A percentile compares a stretch with the other conserved stretches of the same genome.
Evolutionary conservation across 2,797 vertebrate species (phyloP).

Genomic region (Botia almorhae): DNA sequence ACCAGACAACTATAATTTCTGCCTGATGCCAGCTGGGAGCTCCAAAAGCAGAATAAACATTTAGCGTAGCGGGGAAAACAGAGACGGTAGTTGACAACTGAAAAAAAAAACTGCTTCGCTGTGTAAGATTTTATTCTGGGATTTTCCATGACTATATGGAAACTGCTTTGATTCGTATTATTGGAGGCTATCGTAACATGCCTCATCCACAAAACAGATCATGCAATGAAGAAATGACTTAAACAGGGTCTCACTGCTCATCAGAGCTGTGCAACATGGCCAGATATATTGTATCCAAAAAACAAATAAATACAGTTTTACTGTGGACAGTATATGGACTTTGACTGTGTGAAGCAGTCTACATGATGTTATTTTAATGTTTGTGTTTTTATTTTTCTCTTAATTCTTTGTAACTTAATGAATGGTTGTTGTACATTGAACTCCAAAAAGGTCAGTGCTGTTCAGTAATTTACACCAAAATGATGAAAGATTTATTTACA

Average conservation of each 20-base stretch:
- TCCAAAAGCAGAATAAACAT: conserved; percentile 62
- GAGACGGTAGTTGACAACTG: conserved; percentile 47
- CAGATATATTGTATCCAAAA: neutral
- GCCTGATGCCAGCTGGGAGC: conserved; percentile 68
- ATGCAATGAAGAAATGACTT: conserved; percentile 7
- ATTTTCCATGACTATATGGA: conserved; percentile 29
- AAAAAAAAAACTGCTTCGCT: conserved; percentile 51
- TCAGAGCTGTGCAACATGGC: neutral
- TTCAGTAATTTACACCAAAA: conserved; percentile 23
- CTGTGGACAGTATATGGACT: neutral
- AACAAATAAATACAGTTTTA: conserved; percentile 1
- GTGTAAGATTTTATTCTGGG: conserved; percentile 29
- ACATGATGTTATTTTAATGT: no score
- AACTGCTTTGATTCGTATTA: conserved; percentile 28
- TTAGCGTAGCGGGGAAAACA: conserved; percentile 44
- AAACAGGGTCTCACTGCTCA: neutral
- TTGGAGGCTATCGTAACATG: conserved; percentile 28
- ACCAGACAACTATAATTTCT: conserved; percentile 77
- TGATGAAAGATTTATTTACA: conserved; percentile 16
- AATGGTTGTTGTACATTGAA: neutral
- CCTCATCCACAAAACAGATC: conserved; percentile 31
- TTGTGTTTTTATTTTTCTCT: neutral
- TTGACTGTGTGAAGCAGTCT: neutral
- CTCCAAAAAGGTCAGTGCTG: conserved; percentile 8
- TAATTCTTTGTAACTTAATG: neutral